A percentile compares a stretch with the other conserved stretches of the same genome.
These are phyloP conservation scores for Arctia plantaginis DNA, from an alignment of 2,888 invertebrate genomes.

Conservation along the genomic window DNA sequence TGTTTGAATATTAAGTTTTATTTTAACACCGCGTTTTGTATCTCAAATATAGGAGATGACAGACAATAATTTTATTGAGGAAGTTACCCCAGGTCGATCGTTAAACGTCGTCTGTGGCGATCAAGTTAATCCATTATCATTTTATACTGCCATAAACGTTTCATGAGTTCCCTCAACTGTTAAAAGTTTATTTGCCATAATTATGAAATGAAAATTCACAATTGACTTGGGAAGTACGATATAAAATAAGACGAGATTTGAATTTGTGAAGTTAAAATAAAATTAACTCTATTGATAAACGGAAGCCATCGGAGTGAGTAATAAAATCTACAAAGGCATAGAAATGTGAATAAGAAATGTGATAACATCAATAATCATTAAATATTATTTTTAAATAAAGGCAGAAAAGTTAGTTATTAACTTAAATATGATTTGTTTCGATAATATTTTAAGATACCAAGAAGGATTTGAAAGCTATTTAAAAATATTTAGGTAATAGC, in stretches of 20 bases:
- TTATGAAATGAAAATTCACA: conserved; percentile 63
- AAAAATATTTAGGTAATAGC: background rate
- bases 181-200: conserved; percentile 69
- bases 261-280: conserved; percentile 17
- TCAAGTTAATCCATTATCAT: conserved; percentile 83
- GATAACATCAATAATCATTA: background rate
- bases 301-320: conserved; percentile 24
- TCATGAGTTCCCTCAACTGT: conserved; percentile 77
- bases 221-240: conserved; percentile 43
- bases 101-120: conserved; percentile 77
- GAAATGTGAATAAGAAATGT: background rate
- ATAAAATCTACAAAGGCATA: background rate
- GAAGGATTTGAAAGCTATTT: background rate
- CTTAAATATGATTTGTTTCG: background rate
- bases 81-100: conserved; percentile 78
- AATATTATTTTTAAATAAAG: conserved; percentile 9
- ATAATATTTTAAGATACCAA: conserved; percentile 2
- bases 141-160: conserved; percentile 83
- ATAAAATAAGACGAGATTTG: conserved; percentile 22
- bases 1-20: conserved; percentile 34
- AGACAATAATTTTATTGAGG: conserved; percentile 83
- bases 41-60: conserved; percentile 58
- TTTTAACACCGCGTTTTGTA: conserved; percentile 49
- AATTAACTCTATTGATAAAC: conserved; percentile 35
- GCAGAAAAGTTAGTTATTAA: background rate